These are phyloP conservation scores for Mionectes olivaceus DNA, from an alignment of 2,797 vertebrate species.

Conservation along the genomic window DNA sequence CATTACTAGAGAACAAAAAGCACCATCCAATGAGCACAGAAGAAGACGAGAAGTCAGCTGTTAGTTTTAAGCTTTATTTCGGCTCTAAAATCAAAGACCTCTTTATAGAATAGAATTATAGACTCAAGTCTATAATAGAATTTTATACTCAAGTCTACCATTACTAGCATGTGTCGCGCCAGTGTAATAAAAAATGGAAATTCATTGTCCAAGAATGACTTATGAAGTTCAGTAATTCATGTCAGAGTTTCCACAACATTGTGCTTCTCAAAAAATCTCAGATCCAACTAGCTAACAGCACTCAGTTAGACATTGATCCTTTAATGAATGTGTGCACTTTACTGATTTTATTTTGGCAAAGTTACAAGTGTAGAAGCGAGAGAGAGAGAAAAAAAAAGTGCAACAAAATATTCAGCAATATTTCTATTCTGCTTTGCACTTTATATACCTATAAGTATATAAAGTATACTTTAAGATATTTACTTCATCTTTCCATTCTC, in stretches of 20 bases:
- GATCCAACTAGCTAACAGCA: neutral
- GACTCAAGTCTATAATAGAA: constrained; percentile 28
- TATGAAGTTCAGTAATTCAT: constrained; percentile 38
- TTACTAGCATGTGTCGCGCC: constrained; percentile 40
- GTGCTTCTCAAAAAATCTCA: constrained; percentile 20
- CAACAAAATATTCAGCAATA: constrained; percentile 7
- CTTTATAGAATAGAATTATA: constrained; percentile 31
- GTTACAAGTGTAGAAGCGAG: constrained; percentile 2
- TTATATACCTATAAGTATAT: too few relatives aligned
- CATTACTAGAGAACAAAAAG: neutral
- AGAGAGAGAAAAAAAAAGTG: neutral
- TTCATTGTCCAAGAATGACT: constrained; percentile 27
- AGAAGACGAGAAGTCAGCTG: neutral
- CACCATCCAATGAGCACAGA: neutral
- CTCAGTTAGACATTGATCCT: constrained; percentile 44
- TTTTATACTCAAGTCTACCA: constrained; percentile 14
- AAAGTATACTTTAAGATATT: neutral
- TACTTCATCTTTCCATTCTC: neutral
- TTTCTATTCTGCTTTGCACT: constrained; percentile 32
- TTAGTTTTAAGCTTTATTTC: constrained; percentile 18
- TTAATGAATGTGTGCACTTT: constrained; percentile 28
- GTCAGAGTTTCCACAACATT: constrained; percentile 8
- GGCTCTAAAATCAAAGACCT: constrained; percentile 20
- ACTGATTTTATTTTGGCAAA: constrained; percentile 50
- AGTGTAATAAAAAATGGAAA: constrained; percentile 46